Percentiles rank a stretch among this genome's conserved stretches.
phyloP scores from a whole-genome alignment of 2,797 vertebrate genomes.

The Scolopax bukidnonensis region DNA sequence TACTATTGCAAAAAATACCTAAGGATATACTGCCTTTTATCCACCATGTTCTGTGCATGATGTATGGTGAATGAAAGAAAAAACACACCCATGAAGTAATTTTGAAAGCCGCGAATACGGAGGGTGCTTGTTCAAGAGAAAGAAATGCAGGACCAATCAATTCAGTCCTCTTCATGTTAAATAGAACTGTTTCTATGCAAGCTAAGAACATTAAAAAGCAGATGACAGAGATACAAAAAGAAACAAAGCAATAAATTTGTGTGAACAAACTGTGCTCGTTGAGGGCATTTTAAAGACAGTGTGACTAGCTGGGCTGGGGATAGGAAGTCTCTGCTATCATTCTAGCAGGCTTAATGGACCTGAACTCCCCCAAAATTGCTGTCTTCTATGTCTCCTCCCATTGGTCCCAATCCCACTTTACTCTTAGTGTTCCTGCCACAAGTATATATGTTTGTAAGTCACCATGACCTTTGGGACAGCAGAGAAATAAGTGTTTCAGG shows the following conservation, averaged over 20 bases:
- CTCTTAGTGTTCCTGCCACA: background rate
- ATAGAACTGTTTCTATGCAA: background rate
- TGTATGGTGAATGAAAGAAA: background rate
- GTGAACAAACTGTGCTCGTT: background rate
- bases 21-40: background rate
- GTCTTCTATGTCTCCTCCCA: background rate
- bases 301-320: background rate
- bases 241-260: background rate
- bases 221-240: background rate
- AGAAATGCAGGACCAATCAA: accelerated
- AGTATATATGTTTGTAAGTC: background rate
- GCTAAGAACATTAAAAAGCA: background rate
- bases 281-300: background rate
- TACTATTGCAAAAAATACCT: background rate
- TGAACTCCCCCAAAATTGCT: background rate
- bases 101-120: background rate
- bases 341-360: background rate
- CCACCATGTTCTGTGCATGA: accelerated
- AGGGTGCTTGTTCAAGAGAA: background rate
- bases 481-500: background rate
- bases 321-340: background rate
- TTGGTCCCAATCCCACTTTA: background rate
- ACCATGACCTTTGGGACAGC: background rate
- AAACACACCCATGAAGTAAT: background rate
- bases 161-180: background rate